Evolutionary conservation across 2,113 vertebrate species (phyloP).

Genomic region (Monarcha castaneiventris): DNA sequence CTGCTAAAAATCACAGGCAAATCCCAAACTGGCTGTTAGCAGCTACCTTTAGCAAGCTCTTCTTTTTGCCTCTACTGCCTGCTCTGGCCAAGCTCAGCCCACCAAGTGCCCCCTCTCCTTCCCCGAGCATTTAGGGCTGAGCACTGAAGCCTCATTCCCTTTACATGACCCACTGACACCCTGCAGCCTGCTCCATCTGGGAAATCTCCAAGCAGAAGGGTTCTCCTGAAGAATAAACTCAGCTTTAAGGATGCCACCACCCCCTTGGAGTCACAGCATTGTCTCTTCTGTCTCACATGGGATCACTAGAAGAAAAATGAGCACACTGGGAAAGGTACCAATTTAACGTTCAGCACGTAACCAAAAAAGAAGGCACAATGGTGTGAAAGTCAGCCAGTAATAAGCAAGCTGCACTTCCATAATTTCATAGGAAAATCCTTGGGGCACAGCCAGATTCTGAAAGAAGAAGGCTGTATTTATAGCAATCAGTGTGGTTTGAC

Average conservation of each 20-base stretch:
- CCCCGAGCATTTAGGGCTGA: neutral
- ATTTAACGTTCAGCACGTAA: neutral
- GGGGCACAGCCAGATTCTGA: constrained; percentile 61
- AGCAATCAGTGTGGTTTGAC: constrained; percentile 68
- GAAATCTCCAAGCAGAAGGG: neutral
- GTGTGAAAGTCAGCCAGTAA: constrained; percentile 40
- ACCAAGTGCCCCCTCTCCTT: neutral
- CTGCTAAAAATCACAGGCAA: constrained; percentile 8
- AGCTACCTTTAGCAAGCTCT: neutral
- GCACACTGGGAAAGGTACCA: constrained; percentile 19
- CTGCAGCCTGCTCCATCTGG: neutral
- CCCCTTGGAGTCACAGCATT: neutral
- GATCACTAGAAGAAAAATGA: constrained; percentile 11
- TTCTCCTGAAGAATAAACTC: neutral
- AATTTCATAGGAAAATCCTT: constrained; percentile 64
- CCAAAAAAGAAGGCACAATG: neutral
- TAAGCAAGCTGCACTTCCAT: constrained; percentile 31
- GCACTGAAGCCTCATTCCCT: neutral
- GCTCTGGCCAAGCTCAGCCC: neutral
- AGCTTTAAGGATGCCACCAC: neutral
- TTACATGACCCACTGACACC: neutral
- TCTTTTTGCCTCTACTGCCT: neutral
- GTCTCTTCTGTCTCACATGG: neutral
- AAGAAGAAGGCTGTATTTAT: constrained; percentile 62
- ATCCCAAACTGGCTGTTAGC: neutral